These are phyloP conservation scores for Promerops cafer DNA, from an alignment of 2,113 vertebrate species.

Conservation along the genomic window DNA sequence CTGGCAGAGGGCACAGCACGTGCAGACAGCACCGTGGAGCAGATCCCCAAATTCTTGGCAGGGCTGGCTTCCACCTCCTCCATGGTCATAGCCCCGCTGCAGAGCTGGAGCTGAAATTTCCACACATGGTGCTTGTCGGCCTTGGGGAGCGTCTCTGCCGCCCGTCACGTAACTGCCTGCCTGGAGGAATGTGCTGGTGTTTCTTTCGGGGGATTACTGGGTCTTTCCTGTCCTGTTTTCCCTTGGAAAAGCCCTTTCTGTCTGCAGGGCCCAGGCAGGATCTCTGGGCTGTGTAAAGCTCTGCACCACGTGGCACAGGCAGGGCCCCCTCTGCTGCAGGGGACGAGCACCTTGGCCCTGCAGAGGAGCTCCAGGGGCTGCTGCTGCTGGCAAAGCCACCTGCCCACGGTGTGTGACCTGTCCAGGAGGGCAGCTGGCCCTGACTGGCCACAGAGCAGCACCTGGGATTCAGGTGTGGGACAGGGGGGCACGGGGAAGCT, in stretches of 20 bases:
- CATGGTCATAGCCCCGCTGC: not conserved
- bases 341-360: not conserved
- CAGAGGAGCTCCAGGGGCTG: not conserved
- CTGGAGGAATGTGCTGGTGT: slow-evolving; percentile 75
- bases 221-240: slow-evolving; percentile 62
- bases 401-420: not conserved
- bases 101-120: slow-evolving; percentile 22
- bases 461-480: not conserved
- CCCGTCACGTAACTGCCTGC: slow-evolving; percentile 73
- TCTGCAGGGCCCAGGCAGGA: not conserved
- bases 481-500: not conserved
- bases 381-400: not conserved
- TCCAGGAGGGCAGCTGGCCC: not conserved
- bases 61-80: not conserved
- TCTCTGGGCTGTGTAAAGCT: slow-evolving; percentile 15
- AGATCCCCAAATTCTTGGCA: not conserved
- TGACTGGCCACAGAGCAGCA: not conserved
- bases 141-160: slow-evolving; percentile 67
- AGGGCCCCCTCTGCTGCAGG: too few species aligned
- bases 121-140: slow-evolving; percentile 73
- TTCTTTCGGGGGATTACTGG: slow-evolving; percentile 45
- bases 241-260: slow-evolving; percentile 41
- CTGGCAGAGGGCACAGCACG: not conserved
- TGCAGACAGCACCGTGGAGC: not conserved
- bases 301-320: not conserved